These are phyloP conservation scores for Brachionus rubens DNA, from an alignment of 1,140 invertebrate species.

Conservation along the genomic window DNA sequence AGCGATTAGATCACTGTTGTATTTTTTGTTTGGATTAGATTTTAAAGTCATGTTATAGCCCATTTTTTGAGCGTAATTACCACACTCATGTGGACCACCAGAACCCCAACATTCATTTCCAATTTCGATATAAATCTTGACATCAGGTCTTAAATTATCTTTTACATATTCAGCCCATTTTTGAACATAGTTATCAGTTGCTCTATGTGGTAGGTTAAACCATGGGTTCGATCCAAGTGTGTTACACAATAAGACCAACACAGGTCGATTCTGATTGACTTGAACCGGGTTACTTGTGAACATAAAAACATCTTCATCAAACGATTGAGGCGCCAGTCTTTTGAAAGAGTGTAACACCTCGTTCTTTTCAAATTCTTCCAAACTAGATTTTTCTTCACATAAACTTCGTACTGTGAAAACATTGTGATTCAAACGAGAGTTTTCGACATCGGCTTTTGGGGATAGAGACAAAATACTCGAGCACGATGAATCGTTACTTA, in stretches of 20 bases:
- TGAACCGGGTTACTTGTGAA: background rate
- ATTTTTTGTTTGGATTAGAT: too few species aligned
- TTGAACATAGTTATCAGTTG: background rate
- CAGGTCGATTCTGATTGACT: background rate
- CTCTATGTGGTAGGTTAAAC: background rate
- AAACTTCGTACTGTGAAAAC: background rate
- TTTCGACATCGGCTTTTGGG: background rate
- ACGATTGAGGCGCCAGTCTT: background rate
- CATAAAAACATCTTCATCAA: slow-evolving; percentile 17
- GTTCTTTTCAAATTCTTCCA: slow-evolving; percentile 2
- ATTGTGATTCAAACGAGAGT: background rate
- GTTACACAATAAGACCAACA: background rate
- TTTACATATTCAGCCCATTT: too few species aligned
- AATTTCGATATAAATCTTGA: too few species aligned
- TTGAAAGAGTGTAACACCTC: background rate
- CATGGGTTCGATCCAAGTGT: background rate
- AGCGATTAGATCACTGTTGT: too few species aligned
- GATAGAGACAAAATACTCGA: background rate
- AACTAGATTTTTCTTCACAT: background rate
- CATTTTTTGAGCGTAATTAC: too few species aligned
- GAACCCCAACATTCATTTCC: too few species aligned
- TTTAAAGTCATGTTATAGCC: too few species aligned
- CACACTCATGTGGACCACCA: too few species aligned
- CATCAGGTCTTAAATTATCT: too few species aligned
- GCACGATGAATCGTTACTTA: slow-evolving; percentile 7